Base-by-base conservation (phyloP, 1,140 invertebrate species). In the Mizuhopecten yessoensis region DNA sequence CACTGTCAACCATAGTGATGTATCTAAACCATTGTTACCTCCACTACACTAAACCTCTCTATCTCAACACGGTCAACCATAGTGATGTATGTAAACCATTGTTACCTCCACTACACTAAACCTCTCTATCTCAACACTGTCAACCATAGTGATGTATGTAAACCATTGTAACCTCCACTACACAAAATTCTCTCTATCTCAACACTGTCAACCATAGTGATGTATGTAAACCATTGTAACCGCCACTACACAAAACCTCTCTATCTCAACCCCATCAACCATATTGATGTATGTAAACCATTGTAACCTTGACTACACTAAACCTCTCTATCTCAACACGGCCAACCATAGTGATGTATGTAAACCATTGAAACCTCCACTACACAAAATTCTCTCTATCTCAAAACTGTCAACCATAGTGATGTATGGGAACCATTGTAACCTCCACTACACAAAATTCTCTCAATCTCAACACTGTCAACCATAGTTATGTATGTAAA, bases 91-190 rank as follows among this genome's bases (percentile, higher is more conserved):
- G 36, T 39, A 39, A 39, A 39, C 36, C 36, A 39, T 39, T 39
- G 13, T 39, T n/a, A n/a, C n/a, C n/a, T n/a, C n/a, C n/a, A n/a
- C n/a, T n/a, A n/a, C n/a, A n/a, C n/a, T n/a, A n/a, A 92, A 89
- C 92, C 93, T 13, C 87, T 86, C 17, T 93, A 88, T 86, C 92
- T 93, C 33, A 92, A 90, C 33, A 91, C 92, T 34, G 90, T 90
- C 29, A 91, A 86, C 33, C 87, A 86, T 42, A 89, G 92, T 86
- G 90, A 87, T 89, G 93, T 93, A 89, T 90, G 91, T 75, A 86
- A 86, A 86, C 17, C 23, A 45, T 17, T n/a, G 17, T 34, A 20
- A 36, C 0, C 2, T 33, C n/a, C n/a, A n/a, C n/a, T n/a, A n/a
- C 10, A 39, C 36, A 39, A 7, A 39, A 39, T n/a, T 13, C 36